Conservation (phyloP, 64 coral and sea anemone species). For the Orbicella faveolata region DNA sequence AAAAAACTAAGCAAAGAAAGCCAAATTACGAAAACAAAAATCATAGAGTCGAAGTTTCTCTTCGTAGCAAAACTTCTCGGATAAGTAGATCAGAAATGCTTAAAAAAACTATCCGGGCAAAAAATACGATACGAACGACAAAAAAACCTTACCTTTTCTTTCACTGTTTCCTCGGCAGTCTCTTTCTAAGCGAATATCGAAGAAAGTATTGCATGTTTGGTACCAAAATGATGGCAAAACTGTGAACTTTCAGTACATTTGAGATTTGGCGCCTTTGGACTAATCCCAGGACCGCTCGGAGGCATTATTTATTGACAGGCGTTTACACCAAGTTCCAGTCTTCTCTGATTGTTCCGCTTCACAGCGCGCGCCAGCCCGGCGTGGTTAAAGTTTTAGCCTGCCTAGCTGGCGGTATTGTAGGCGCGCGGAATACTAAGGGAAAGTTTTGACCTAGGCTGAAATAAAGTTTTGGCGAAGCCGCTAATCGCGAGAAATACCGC, state of each 20-base stretch:
- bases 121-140: neutral
- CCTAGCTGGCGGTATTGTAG: too few species aligned
- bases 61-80: neutral
- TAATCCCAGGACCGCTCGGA: neutral
- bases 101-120: slow-evolving; percentile 28
- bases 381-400: too few species aligned
- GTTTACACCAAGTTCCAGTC: too few species aligned
- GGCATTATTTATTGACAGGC: too few species aligned
- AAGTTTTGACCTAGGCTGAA: too few species aligned
- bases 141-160: neutral
- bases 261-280: neutral
- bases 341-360: too few species aligned
- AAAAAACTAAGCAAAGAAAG: neutral
- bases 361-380: too few species aligned
- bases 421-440: too few species aligned
- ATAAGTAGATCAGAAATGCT: neutral
- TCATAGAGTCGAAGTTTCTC: slow-evolving; percentile 38
- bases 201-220: slow-evolving; percentile 20
- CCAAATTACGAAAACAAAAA: slow-evolving; percentile 51
- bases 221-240: slow-evolving; percentile 41
- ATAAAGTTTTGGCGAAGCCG: too few species aligned
- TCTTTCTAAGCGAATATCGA: neutral
- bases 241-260: neutral
- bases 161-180: neutral
- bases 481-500: too few species aligned